Conservation (phyloP, 2,797 vertebrate genomes). For the Propithecus deckenii region DNA sequence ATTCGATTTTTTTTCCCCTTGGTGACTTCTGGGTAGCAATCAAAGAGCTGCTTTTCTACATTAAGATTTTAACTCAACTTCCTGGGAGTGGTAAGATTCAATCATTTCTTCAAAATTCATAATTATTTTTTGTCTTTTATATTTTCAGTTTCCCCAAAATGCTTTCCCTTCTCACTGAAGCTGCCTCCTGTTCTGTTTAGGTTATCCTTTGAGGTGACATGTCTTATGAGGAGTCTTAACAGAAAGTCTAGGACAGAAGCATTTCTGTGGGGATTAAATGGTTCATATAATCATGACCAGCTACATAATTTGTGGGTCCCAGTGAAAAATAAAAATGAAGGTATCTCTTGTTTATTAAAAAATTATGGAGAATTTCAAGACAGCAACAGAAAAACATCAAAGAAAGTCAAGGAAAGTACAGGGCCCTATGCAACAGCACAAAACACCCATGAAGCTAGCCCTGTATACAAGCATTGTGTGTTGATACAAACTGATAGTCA, state of each 20-base stretch:
- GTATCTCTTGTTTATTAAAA: neutral
- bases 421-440: no score
- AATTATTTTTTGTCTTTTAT: constrained; percentile 51
- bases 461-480: no score
- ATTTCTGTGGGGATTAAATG: neutral
- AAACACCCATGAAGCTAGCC: neutral
- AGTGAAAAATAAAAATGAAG: neutral
- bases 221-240: neutral
- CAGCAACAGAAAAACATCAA: neutral
- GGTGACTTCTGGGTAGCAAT: constrained; percentile 66
- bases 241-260: neutral
- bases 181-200: neutral
- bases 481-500: neutral
- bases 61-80: constrained; percentile 64
- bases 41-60: constrained; percentile 66
- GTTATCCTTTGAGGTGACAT: neutral
- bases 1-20: constrained; percentile 52
- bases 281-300: neutral
- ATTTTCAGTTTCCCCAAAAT: constrained; percentile 35
- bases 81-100: constrained; percentile 39
- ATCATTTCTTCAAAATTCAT: constrained; percentile 48
- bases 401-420: neutral
- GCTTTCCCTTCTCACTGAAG: neutral
- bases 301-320: neutral
- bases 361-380: neutral